Percentiles rank a stretch among this genome's conserved stretches.
Evolutionary conservation across 2,888 invertebrate species (phyloP).

Genomic region (Eupeodes luniger): DNA sequence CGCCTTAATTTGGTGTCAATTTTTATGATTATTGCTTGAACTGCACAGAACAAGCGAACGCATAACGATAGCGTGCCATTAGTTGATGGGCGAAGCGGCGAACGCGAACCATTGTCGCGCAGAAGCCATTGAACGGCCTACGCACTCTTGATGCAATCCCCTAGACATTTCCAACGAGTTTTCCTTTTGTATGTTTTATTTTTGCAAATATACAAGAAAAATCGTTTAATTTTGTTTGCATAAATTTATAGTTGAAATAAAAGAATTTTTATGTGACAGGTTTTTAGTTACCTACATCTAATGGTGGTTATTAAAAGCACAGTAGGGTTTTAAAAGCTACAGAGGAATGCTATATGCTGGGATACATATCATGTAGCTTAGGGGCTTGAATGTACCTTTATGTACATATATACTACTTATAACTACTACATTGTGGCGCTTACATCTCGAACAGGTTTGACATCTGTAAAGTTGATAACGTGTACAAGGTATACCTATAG

Average conservation of each 20-base stretch:
- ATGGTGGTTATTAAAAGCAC: slow-evolving; percentile 16
- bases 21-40: slow-evolving; percentile 40
- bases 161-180: slow-evolving; percentile 19
- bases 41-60: slow-evolving; percentile 1
- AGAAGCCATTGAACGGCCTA: slow-evolving; percentile 46
- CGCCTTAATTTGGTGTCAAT: slow-evolving; percentile 39
- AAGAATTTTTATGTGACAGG: slow-evolving; percentile 48
- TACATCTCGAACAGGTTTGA: slow-evolving; percentile 14
- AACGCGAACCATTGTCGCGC: slow-evolving; percentile 5
- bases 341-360: not conserved
- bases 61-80: slow-evolving; percentile 11
- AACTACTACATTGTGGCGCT: not conserved
- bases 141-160: slow-evolving; percentile 33
- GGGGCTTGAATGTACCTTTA: not conserved
- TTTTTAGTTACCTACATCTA: slow-evolving; percentile 34
- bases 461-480: slow-evolving; percentile 27
- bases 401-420: no score
- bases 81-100: not conserved
- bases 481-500: not conserved
- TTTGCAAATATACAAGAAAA: slow-evolving; percentile 32
- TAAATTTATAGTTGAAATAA: slow-evolving; percentile 31
- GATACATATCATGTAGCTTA: not conserved
- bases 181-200: slow-evolving; percentile 10
- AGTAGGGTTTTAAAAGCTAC: slow-evolving; percentile 17
- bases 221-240: slow-evolving; percentile 45